Evolutionary conservation across 2,888 invertebrate species (phyloP), one percentile per base, ranked within the genome.

Genomic region (Lasioglossum morio): DNA sequence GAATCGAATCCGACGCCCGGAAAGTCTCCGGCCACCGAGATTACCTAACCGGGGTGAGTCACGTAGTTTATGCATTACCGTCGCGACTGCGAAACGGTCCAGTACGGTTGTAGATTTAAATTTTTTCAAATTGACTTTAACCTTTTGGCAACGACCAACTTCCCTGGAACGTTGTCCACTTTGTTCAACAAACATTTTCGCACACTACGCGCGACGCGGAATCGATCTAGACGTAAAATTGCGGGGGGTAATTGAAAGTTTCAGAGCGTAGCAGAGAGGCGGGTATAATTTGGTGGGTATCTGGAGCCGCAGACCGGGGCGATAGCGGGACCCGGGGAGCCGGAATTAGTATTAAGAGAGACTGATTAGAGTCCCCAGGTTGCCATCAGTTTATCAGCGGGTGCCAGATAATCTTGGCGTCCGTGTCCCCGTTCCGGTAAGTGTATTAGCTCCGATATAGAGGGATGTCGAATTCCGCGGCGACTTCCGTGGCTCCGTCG

Each of bases 381-480:
- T 57, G 34, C 48, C 27, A 8, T 73, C 57, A 37, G 73, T 69
- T 74, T n/a, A 19, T 48, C 82, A n/a, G 16, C 37, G 14, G 14
- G n/a, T 48, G 27, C 74, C 53, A 69, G 69, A 85, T 79, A 77
- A 85, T 85, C 79, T 75, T n/a, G 30, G 12, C 77, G 8, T 60
- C 57, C 16, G n/a, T 16, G 30, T 30, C 4, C 40, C 19, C 43
- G 66, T 10, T 27, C n/a, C 72, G 48, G 37, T 85, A 80, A 85
- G 60, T 53, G 72, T 80, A 85, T 85, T 85, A 81, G 80, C 85
- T 72, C 34, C 48, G 48, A 85, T 27, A 30, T 80, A 66, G n/a
- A 72, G 27, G 74, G 30, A 46, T 16, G 27, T 34, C 12, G 79
- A 85, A 79, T 85, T 72, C 72, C 72, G 70, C 46, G 14, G 23